Evolutionary conservation across 2,113 vertebrate genomes (phyloP).

Genomic region (Jacana jacana): DNA sequence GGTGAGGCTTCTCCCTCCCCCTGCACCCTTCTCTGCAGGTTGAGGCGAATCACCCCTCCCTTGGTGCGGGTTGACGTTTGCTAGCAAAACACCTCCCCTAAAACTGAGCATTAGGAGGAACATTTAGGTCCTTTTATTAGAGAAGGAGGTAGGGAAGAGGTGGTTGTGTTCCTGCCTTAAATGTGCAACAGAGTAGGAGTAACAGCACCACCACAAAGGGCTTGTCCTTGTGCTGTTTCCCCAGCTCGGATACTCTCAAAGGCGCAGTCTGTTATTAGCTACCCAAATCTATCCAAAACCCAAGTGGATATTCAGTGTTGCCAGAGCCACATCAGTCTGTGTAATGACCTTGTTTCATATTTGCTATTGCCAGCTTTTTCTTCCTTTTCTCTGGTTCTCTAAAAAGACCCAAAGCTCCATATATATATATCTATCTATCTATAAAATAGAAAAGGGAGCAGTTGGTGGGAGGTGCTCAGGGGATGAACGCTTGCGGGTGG

Average conservation of each 20-base stretch:
- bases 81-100: not conserved
- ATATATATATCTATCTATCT: too few relatives aligned
- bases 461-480: not conserved
- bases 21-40: not conserved
- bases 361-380: not conserved
- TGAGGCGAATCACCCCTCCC: too few relatives aligned
- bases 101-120: not conserved
- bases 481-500: not conserved
- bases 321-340: too few relatives aligned
- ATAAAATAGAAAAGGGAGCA: too few relatives aligned
- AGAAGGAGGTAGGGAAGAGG: accelerated
- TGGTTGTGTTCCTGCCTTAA: not conserved
- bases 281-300: not conserved
- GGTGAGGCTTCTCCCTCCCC: not conserved
- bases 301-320: accelerated
- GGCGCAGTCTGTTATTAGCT: accelerated
- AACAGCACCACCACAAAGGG: accelerated
- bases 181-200: not conserved
- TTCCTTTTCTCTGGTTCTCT: not conserved
- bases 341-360: not conserved
- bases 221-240: not conserved
- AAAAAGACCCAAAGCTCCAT: not conserved
- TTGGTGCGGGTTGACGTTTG: too few relatives aligned
- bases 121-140: accelerated
- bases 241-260: not conserved